Evolutionary conservation across 2,888 invertebrate genomes (phyloP).

Genomic region (Scaptomyza tumidula): DNA sequence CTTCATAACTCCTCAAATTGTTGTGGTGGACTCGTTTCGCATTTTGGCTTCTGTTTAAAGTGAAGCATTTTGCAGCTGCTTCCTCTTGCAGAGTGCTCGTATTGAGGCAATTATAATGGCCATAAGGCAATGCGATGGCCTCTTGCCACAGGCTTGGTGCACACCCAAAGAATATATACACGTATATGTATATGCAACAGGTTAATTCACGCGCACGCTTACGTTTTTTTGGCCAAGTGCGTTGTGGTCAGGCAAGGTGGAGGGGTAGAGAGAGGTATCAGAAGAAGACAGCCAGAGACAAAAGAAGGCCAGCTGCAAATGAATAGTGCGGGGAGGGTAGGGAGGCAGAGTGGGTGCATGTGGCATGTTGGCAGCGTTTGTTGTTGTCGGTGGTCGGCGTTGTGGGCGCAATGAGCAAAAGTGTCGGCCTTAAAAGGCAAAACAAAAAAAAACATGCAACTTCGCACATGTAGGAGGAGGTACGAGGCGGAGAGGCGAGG

Average conservation of each 20-base stretch:
- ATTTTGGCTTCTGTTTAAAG: slow-evolving; percentile 8
- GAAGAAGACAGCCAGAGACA: slow-evolving; percentile 26
- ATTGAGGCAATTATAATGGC: slow-evolving; percentile 54
- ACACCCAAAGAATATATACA: slow-evolving; percentile 32
- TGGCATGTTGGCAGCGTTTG: slow-evolving; percentile 24
- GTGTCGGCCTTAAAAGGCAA: slow-evolving; percentile 74
- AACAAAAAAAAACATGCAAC: slow-evolving; percentile 70
- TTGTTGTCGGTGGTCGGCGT: slow-evolving; percentile 23
- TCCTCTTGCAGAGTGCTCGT: slow-evolving; percentile 12
- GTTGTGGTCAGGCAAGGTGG: slow-evolving; percentile 40
- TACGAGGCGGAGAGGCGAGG: not conserved
- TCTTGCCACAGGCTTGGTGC: slow-evolving; percentile 25
- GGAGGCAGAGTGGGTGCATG: slow-evolving; percentile 10
- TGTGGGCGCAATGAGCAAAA: slow-evolving; percentile 69
- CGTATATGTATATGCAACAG: slow-evolving; percentile 81
- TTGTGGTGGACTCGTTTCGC: not conserved
- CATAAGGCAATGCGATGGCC: slow-evolving; percentile 49
- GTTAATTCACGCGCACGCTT: slow-evolving; percentile 74
- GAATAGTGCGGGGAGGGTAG: slow-evolving; percentile 1
- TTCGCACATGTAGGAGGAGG: slow-evolving; percentile 54
- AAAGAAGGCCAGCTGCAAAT: slow-evolving; percentile 33
- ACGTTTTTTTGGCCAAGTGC: slow-evolving; percentile 56
- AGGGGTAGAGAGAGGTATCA: too few species aligned
- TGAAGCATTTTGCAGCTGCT: slow-evolving; percentile 25
- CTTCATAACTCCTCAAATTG: not conserved